These are phyloP conservation scores for Falco concolor DNA, from an alignment of 2,797 vertebrate genomes.

Conservation along the genomic window DNA sequence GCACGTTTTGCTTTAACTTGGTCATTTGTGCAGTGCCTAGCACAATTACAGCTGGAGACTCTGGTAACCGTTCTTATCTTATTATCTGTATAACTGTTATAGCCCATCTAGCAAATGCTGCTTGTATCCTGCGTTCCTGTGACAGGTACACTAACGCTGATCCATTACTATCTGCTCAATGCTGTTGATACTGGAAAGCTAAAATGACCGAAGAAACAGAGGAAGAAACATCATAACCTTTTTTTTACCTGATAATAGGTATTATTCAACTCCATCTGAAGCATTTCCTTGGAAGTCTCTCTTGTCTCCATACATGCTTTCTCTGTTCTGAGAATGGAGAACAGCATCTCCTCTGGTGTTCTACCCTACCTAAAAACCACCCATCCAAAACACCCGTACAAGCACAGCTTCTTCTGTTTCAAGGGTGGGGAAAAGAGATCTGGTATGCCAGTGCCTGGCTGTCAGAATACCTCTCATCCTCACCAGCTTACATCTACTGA, in stretches of 20 bases:
- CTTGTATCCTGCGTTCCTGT: neutral
- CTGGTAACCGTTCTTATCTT: neutral
- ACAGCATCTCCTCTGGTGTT: neutral
- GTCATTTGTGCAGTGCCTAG: neutral
- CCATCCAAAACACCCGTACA: neutral
- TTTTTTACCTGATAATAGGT: neutral
- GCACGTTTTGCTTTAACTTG: neutral
- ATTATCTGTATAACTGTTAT: neutral
- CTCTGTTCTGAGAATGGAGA: neutral
- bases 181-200: neutral
- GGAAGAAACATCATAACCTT: neutral
- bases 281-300: neutral
- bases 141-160: neutral
- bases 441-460: neutral
- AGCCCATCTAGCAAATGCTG: neutral
- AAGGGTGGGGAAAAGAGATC: neutral
- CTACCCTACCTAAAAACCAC: neutral
- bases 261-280: neutral
- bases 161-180: neutral
- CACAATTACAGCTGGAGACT: neutral
- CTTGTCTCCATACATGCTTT: neutral
- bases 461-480: conserved; percentile 7
- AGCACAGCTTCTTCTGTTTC: neutral
- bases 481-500: neutral
- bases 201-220: neutral